Evolutionary conservation across 2,113 vertebrate species (phyloP).

Genomic region (Dissostichus mawsoni): DNA sequence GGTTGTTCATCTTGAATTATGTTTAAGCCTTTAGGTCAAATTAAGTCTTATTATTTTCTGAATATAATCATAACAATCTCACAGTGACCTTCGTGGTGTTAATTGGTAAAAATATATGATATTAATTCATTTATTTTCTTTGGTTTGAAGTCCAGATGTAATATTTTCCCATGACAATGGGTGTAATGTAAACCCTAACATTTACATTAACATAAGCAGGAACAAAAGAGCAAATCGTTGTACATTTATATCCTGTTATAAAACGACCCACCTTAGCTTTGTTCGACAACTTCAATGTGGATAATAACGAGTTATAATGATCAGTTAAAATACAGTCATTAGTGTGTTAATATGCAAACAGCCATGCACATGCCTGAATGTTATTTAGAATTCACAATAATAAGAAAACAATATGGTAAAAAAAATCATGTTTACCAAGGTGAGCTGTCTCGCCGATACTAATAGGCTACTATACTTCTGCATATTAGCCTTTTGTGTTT

Average conservation of each 20-base stretch:
- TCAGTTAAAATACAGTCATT: neutral
- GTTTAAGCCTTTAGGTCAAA: slow-evolving; percentile 21
- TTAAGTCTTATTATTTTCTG: slow-evolving; percentile 27
- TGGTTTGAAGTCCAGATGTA: neutral
- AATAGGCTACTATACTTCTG: neutral
- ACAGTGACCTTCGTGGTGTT: slow-evolving; percentile 17
- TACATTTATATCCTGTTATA: neutral
- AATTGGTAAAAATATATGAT: slow-evolving; percentile 10
- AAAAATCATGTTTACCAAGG: neutral
- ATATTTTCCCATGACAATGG: neutral
- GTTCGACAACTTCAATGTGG: neutral
- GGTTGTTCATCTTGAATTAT: slow-evolving; percentile 17
- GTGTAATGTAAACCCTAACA: slow-evolving; percentile 8
- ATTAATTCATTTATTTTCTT: neutral
- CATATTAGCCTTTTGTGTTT: neutral
- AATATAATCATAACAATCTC: slow-evolving; percentile 13
- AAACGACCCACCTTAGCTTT: neutral
- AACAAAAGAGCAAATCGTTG: neutral
- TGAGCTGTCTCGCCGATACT: neutral
- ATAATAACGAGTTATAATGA: neutral
- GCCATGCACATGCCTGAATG: neutral
- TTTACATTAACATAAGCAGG: neutral
- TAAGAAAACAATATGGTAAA: neutral
- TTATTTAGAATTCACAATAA: neutral
- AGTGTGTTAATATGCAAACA: neutral